Evolutionary conservation across 2,888 invertebrate genomes (phyloP), one percentile per base, ranked within the genome.

Genomic region (Himalopsyche anomala): DNA sequence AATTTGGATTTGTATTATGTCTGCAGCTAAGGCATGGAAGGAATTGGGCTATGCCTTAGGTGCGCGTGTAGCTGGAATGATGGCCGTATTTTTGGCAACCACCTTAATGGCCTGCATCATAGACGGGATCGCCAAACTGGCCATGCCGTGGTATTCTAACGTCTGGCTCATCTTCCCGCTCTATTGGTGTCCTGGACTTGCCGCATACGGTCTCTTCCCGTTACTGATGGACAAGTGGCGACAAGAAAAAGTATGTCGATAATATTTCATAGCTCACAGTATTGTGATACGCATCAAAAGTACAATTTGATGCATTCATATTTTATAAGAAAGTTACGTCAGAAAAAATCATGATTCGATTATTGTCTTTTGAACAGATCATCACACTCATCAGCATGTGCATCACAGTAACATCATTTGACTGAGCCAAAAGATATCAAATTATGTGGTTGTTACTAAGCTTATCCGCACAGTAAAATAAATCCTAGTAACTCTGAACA

Each of bases 121-220:
- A 5, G 87, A 88, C 40, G 80, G 84, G 12, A 81, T 85, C 19
- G 84, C 87, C 1, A 40, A 81, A 1, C 62, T 86, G 40, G 79
- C 83, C 36, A 88, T 88, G 87, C 88, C 88, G 3, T 88, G 87
- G 87, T 88, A 81, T 62, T 84, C 87, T 12, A 87, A 88, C 42
- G 79, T 85, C 11, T 87, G 85, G 84, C 80, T 88, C 19, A 81
- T 88, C 28, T 88, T 88, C 62, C 88, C 88, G 5, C 81, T 88
- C 15, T 88, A 87, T 40, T 88, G 87, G 87, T 86, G 86, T 83
- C 88, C 88, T 6, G 45, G 56, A 19, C 40, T 88, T 5, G 84
- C 74, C 38, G 84, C 54, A n/a, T 87, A 81, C 40, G 80, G 42
- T 12, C 19, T 87, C 6, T 45, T 87, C 2, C 85, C 83, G 2